Conservation (phyloP, 2,797 vertebrate species). For the Knipowitschia caucasica region DNA sequence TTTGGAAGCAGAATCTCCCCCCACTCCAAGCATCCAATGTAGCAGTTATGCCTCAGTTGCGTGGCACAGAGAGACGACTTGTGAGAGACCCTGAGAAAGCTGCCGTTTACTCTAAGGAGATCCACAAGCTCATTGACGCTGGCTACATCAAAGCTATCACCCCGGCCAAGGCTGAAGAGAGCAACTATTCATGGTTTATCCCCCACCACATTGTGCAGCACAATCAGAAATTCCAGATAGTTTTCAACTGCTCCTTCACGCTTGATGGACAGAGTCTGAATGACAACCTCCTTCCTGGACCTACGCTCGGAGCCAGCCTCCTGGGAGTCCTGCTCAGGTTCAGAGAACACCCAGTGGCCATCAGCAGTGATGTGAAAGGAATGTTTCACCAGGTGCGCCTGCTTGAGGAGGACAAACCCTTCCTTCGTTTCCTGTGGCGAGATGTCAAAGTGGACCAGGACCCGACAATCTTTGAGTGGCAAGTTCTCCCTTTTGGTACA, state of each 20-base stretch:
- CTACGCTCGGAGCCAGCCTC: neutral
- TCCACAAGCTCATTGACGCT: constrained; percentile 8
- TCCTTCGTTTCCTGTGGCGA: neutral
- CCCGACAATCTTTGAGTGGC: neutral
- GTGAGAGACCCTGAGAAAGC: constrained; percentile 5
- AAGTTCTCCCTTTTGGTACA: neutral
- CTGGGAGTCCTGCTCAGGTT: neutral
- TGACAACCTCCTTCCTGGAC: too few species aligned
- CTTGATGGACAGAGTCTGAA: neutral
- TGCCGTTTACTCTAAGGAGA: constrained; percentile 2
- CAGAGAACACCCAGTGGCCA: neutral
- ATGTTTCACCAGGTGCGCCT: neutral
- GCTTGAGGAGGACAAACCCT: too few species aligned
- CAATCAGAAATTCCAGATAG: constrained; percentile 10
- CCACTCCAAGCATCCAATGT: neutral
- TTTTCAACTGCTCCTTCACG: neutral
- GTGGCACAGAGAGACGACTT: constrained; percentile 15
- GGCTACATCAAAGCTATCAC: constrained; percentile 5
- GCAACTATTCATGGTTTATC: constrained; percentile 14
- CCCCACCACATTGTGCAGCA: constrained; percentile 15
- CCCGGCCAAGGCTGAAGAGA: too few species aligned
- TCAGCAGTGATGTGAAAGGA: neutral
- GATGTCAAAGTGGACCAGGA: neutral
- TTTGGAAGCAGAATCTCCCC: constrained; percentile 10
- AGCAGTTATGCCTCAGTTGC: constrained; percentile 10